A percentile compares a stretch with the other conserved stretches of the same genome.
These are phyloP conservation scores for Cassiopea andromeda DNA, from an alignment of 30 jellyfish, hydroid and myxozoan species.

Conservation along the genomic window DNA sequence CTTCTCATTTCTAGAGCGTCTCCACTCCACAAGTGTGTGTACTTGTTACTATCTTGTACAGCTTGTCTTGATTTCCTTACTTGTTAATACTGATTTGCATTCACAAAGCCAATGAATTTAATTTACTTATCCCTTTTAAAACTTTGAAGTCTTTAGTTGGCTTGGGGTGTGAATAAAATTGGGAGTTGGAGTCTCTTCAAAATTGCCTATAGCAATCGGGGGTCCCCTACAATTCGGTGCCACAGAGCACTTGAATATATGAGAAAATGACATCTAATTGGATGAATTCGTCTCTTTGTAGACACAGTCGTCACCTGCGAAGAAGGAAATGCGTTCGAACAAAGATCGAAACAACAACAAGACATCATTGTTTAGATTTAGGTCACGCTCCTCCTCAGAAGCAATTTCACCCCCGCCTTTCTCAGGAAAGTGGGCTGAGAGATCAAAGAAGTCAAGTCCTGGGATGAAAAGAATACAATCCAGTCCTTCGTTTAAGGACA, in stretches of 20 bases:
- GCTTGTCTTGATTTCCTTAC: no score
- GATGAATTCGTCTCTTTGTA: not conserved
- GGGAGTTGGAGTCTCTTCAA: no score
- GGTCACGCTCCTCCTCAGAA: slow-evolving; percentile 7
- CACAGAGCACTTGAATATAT: not conserved
- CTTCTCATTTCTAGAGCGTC: no score
- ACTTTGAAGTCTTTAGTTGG: no score
- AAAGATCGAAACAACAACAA: slow-evolving; percentile 14
- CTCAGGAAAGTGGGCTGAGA: slow-evolving; percentile 24
- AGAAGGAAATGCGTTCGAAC: not conserved
- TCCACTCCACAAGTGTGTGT: no score
- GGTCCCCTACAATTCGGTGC: no score
- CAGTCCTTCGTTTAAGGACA: slow-evolving; percentile 11
- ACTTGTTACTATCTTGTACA: no score
- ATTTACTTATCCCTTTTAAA: no score
- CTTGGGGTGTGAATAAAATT: no score
- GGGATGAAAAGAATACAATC: slow-evolving; percentile 9
- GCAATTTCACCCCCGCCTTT: slow-evolving; percentile 5
- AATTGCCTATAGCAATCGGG: no score
- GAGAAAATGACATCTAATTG: not conserved
- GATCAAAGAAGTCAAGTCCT: slow-evolving; percentile 14
- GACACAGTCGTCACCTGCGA: slow-evolving; percentile 16
- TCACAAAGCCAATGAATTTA: no score
- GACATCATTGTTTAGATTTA: not conserved
- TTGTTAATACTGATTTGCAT: no score